Conservation (phyloP, 1,140 invertebrate species). For the Pseudobourletiella spinata region DNA sequence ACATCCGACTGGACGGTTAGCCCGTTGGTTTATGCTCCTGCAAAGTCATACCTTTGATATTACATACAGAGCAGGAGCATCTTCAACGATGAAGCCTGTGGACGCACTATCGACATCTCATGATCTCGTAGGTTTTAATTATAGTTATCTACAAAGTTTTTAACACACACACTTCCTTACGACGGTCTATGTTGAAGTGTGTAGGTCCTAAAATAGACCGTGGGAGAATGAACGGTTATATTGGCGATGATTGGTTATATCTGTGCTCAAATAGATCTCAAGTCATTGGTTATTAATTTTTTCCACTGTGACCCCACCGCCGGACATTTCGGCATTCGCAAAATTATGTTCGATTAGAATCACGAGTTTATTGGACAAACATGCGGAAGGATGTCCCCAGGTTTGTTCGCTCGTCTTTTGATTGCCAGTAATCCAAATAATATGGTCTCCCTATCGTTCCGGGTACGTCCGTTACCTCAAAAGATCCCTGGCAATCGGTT, state of each 20-base stretch:
- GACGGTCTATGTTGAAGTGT: no score
- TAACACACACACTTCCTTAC: no score
- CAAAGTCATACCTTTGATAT: no score
- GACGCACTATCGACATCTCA: no score
- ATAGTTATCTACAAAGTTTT: no score
- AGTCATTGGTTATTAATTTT: not conserved
- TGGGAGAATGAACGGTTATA: conserved; percentile 15
- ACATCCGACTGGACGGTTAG: no score
- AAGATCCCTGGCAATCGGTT: conserved; percentile 1
- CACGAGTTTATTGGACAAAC: conserved; percentile 2
- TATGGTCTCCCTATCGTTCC: not conserved
- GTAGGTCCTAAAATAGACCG: conserved; percentile 5
- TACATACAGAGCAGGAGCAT: no score
- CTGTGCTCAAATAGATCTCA: not conserved
- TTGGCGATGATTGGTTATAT: no score
- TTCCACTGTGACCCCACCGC: conserved; percentile 8
- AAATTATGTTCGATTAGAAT: conserved; percentile 9
- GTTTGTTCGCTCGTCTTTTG: not conserved
- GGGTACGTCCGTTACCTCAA: not conserved
- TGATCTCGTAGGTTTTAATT: no score
- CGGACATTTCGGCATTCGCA: conserved; percentile 13
- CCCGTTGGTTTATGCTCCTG: no score
- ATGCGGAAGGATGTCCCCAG: conserved; percentile 10
- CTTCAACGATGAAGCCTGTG: no score
- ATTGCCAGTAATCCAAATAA: not conserved